Base-by-base conservation (phyloP, 2,888 invertebrate genomes). In the Salticus scenicus region DNA sequence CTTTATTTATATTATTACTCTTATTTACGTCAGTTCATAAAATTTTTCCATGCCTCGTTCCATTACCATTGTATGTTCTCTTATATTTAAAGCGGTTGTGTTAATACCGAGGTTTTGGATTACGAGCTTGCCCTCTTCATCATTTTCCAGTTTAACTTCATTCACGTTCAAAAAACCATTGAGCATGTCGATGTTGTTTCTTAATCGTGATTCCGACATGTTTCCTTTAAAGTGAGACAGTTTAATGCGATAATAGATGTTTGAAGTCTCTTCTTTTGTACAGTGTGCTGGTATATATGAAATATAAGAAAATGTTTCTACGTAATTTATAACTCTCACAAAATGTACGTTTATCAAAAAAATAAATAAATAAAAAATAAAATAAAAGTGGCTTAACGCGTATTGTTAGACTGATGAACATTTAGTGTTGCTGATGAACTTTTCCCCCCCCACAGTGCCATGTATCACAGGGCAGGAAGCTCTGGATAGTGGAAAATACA, bases 251-350 rank as follows among this genome's bases (percentile, higher is more conserved):
- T 57, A 24, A 24, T 75, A 27, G 83, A 69, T 84, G 83, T 84
- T 67, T 27, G 33, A 64, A 66, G 30, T 76, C 42, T 76, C 33
- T 69, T 77, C 76, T 81, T 67, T 57, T 84, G 77, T 84, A 77
- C 72, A 84, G 73, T 71, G 51, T 76, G 69, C 66, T 64, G 64
- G 69, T 33, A 33, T 47, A n/a, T 69, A 37, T 31, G 33, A 71
- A 24, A 76, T n/a, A 71, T 28, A 57, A 31, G 17, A 51, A 69
- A 20, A 77, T 31, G 77, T 83, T 83, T 83, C 67, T 83, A 69
- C 72, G 72, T 83, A 72, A 83, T 77, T 83, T 83, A 73, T 83
- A 73, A 67, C 67, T 73, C 66, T 73, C 67, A 77, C 57, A 67
- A 57, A 66, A 69, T 57, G 72, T 84, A 31, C 41, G 67, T 73